Evolutionary conservation across 2,113 vertebrate genomes (phyloP), one percentile per base, ranked within the genome.

Genomic region (Sapajus apella): DNA sequence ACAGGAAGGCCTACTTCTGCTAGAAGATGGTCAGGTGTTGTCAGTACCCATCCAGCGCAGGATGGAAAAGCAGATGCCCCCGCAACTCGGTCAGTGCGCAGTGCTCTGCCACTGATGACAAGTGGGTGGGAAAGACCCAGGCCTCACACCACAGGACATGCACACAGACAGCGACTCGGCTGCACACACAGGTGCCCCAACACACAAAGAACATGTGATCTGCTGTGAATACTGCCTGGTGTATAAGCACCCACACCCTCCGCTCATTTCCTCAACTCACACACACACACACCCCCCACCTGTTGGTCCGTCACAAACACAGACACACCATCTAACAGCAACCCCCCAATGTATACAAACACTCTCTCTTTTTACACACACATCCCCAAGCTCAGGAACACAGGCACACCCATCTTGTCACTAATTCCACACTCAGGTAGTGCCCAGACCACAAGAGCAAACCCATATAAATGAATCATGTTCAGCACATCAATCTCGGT

Each of bases 401-500:
- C 83, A 93, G 43, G 45, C 9, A 66, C 83, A 55, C 72, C 91
- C 94, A 95, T 97, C 94, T 93, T 7, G 61, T 85, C 11, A 58
- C 30, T 1, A 92, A 95, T 94, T 97, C 95, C 93, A 97, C 87
- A 94, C 68, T 92, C 84, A 61, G 82, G 83, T 16, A 4, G 79
- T 30, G 6, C 95, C 97, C 86, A 27, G 96, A 90, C 97, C 91
- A 89, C 95, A 97, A 94, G 89, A 96, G 92, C 91, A 90, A 98
- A 97, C 95, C 93, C 97, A 97, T 95, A 97, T 91, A 96, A 97
- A 96, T 97, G 97, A 87, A 97, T 95, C 97, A 97, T 92, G 94
- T 97, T 96, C 95, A 92, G 97, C 91, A 95, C 98, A 98, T 98
- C 98, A 98, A 98, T 98, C 97, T 98, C 91, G 89, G 98, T 97